Percentiles rank a stretch among this genome's conserved stretches.
Evolutionary conservation across 1,140 invertebrate species (phyloP).

Genomic region (Drosophila seguyi): DNA sequence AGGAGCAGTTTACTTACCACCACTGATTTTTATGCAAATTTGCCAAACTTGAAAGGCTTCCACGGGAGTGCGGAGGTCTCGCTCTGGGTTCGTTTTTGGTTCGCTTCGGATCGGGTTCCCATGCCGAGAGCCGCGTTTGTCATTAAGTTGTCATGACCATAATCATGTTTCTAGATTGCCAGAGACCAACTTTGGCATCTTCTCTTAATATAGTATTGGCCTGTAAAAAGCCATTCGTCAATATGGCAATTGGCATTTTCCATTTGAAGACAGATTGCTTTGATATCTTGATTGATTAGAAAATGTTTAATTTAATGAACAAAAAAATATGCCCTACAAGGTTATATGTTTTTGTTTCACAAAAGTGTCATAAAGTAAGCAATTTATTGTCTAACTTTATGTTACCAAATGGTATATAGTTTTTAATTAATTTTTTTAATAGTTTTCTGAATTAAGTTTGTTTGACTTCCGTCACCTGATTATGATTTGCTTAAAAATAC

Average conservation of each 20-base stretch:
- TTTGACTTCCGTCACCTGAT: neutral
- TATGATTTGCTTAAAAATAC: slow-evolving; percentile 4
- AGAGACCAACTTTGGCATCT: slow-evolving; percentile 34
- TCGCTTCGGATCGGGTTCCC: slow-evolving; percentile 38
- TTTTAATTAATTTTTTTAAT: slow-evolving; percentile 4
- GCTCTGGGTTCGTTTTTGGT: slow-evolving; percentile 10
- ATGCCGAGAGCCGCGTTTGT: slow-evolving; percentile 37
- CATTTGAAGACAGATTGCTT: slow-evolving; percentile 27
- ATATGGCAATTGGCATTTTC: slow-evolving; percentile 58
- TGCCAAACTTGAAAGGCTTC: slow-evolving; percentile 40
- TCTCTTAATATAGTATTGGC: slow-evolving; percentile 22
- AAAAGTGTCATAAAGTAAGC: slow-evolving; percentile 1
- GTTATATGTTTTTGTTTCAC: neutral
- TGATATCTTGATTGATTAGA: slow-evolving; percentile 7
- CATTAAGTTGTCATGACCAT: slow-evolving; percentile 58
- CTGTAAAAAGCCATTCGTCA: slow-evolving; percentile 48
- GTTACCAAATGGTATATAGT: neutral
- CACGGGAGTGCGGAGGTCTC: slow-evolving; percentile 10
- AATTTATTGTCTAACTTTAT: neutral
- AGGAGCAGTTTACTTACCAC: slow-evolving; percentile 10
- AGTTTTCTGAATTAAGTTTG: neutral
- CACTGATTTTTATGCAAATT: slow-evolving; percentile 53
- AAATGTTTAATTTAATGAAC: slow-evolving; percentile 5
- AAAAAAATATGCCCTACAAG: neutral
- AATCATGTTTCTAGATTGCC: slow-evolving; percentile 23